Evolutionary conservation across 2,888 invertebrate species (phyloP).

Genomic region (Timema podura): DNA sequence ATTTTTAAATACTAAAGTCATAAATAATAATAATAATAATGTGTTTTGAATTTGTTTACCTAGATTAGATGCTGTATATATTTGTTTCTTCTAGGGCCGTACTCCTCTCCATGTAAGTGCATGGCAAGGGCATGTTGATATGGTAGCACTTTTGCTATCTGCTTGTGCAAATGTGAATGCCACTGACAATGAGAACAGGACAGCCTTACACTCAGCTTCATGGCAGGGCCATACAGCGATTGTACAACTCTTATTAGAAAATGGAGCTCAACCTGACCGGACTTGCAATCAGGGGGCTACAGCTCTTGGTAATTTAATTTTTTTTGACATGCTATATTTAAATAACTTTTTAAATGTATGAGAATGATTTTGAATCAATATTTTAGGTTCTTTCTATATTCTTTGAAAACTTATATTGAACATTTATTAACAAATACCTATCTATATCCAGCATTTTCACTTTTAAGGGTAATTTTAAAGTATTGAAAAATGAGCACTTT

Average conservation of each 20-base stretch:
- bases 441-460: too few relatives aligned
- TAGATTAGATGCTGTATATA: conserved; percentile 13
- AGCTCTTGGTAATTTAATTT: conserved; percentile 60
- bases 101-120: conserved; percentile 86
- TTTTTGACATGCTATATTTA: too few relatives aligned
- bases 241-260: conserved; percentile 72
- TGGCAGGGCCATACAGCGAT: conserved; percentile 92
- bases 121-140: conserved; percentile 92
- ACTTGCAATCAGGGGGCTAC: conserved; percentile 95
- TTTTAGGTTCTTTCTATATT: too few relatives aligned
- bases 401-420: too few relatives aligned
- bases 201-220: conserved; percentile 89
- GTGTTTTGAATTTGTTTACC: not conserved
- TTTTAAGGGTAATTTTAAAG: too few relatives aligned
- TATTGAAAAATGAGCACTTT: too few relatives aligned
- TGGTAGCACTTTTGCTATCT: conserved; percentile 80
- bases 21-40: too few relatives aligned
- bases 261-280: conserved; percentile 80
- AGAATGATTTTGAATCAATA: too few relatives aligned
- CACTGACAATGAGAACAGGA: conserved; percentile 79
- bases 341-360: too few relatives aligned
- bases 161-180: conserved; percentile 83
- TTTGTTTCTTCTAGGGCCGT: conserved; percentile 57
- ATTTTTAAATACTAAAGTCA: too few relatives aligned
- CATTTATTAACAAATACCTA: too few relatives aligned